Conservation (phyloP, 2,888 invertebrate species). For the Lepidochitona cinerea region DNA sequence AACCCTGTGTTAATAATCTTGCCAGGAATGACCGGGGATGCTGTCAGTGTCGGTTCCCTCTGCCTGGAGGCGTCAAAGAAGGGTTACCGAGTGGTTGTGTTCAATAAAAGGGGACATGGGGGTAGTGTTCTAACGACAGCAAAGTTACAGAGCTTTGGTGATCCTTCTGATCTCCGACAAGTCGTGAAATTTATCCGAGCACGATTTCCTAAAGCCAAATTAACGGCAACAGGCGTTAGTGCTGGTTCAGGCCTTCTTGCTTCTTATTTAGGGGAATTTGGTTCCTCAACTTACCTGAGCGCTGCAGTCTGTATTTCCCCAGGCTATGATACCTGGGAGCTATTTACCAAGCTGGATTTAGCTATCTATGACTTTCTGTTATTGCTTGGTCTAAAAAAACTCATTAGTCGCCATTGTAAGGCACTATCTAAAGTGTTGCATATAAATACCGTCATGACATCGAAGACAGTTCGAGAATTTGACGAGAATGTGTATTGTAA, state of each 20-base stretch:
- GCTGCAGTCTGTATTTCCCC: slow-evolving; percentile 60
- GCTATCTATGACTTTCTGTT: slow-evolving; percentile 46
- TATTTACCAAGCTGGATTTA: slow-evolving; percentile 28
- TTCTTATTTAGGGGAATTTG: slow-evolving; percentile 65
- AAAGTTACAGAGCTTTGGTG: slow-evolving; percentile 55
- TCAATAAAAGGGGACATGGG: slow-evolving; percentile 60
- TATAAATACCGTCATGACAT: slow-evolving; percentile 36
- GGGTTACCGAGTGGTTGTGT: slow-evolving; percentile 57
- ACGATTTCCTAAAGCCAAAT: slow-evolving; percentile 41
- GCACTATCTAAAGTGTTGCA: slow-evolving; percentile 45
- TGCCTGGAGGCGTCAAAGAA: slow-evolving; percentile 44
- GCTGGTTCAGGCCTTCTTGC: slow-evolving; percentile 55
- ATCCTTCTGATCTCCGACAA: slow-evolving; percentile 59
- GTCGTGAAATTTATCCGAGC: slow-evolving; percentile 54
- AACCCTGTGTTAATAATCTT: slow-evolving; percentile 47
- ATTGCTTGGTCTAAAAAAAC: slow-evolving; percentile 33
- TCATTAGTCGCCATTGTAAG: slow-evolving; percentile 44
- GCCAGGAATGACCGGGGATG: slow-evolving; percentile 54
- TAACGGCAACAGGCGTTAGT: slow-evolving; percentile 55
- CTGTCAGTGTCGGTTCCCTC: slow-evolving; percentile 36
- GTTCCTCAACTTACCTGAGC: slow-evolving; percentile 53
- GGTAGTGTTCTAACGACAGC: slow-evolving; percentile 55
- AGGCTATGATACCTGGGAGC: slow-evolving; percentile 33
- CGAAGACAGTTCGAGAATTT: slow-evolving; percentile 43
- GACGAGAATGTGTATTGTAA: slow-evolving; percentile 47